phyloP scores from a whole-genome alignment of 2,113 vertebrate species.

The Hydrolagus affinis region DNA sequence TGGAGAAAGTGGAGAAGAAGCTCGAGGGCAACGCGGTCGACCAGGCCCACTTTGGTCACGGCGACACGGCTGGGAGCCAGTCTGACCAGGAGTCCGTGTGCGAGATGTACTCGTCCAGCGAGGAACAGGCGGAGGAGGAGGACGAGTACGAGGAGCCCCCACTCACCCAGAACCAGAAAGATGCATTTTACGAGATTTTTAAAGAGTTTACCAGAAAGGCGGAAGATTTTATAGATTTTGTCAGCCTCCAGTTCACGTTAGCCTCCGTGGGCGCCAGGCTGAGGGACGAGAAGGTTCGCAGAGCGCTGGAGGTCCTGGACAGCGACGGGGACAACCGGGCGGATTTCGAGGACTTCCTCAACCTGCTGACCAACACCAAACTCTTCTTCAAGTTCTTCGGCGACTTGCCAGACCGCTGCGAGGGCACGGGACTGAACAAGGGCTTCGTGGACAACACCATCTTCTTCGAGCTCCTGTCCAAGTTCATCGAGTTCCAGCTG shows the following conservation, averaged over 20 bases:
- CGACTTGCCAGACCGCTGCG: background rate
- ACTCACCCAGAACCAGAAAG: slow-evolving; percentile 3
- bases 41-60: background rate
- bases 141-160: background rate
- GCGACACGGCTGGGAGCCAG: background rate
- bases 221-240: background rate
- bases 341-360: background rate
- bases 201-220: background rate
- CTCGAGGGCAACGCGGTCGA: background rate
- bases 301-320: background rate
- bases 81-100: background rate
- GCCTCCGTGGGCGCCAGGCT: background rate
- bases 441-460: slow-evolving; percentile 1
- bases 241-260: background rate
- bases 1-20: slow-evolving; percentile 7
- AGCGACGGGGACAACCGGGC: background rate
- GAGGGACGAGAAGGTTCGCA: background rate
- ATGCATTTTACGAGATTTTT: slow-evolving; percentile 8
- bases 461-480: slow-evolving; percentile 11
- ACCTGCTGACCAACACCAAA: background rate
- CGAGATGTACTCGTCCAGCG: background rate
- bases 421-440: background rate
- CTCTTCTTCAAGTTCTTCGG: background rate
- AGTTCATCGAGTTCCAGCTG: background rate
- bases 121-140: background rate